phyloP scores from a whole-genome alignment of 37 sponge, comb jelly and placozoan genomes.

The Diacarnus erythraeanus region DNA sequence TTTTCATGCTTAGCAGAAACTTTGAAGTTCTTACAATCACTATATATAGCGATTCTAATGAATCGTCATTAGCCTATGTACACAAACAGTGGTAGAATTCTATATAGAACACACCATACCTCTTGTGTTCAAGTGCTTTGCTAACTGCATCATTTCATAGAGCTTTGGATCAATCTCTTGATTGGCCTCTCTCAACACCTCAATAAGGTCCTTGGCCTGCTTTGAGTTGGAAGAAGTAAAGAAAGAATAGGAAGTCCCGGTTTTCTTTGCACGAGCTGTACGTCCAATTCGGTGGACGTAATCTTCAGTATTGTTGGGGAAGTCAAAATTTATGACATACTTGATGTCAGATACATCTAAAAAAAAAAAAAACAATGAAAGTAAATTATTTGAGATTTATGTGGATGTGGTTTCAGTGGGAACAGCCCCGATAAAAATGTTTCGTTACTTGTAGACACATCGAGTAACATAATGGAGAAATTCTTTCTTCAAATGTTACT shows the following conservation, averaged over 20 bases:
- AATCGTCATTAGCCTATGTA: no score
- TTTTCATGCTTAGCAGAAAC: no score
- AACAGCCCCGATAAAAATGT: no score
- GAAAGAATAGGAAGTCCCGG: slow-evolving; percentile 96
- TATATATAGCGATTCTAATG: no score
- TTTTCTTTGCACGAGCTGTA: slow-evolving; percentile 88
- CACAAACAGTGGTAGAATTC: no score
- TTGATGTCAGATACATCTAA: slow-evolving; percentile 91
- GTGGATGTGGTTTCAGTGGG: no score
- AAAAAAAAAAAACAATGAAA: neutral
- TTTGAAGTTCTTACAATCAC: no score
- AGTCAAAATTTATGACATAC: slow-evolving; percentile 98
- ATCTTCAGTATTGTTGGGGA: slow-evolving; percentile 92
- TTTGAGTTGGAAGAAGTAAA: slow-evolving; percentile 77
- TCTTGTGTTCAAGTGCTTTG: slow-evolving; percentile 43
- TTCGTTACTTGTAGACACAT: no score
- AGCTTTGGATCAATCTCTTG: slow-evolving; percentile 78
- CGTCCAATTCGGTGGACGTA: slow-evolving; percentile 98
- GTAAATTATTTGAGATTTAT: neutral
- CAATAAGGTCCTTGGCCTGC: slow-evolving; percentile 83
- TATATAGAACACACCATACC: no score
- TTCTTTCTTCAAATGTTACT: no score
- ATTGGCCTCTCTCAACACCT: slow-evolving; percentile 86
- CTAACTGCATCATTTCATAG: slow-evolving; percentile 65
- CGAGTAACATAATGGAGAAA: no score